Evolutionary conservation across 2,888 invertebrate genomes (phyloP), one percentile per base, ranked within the genome.

Genomic region (Eupelmus urozonus): DNA sequence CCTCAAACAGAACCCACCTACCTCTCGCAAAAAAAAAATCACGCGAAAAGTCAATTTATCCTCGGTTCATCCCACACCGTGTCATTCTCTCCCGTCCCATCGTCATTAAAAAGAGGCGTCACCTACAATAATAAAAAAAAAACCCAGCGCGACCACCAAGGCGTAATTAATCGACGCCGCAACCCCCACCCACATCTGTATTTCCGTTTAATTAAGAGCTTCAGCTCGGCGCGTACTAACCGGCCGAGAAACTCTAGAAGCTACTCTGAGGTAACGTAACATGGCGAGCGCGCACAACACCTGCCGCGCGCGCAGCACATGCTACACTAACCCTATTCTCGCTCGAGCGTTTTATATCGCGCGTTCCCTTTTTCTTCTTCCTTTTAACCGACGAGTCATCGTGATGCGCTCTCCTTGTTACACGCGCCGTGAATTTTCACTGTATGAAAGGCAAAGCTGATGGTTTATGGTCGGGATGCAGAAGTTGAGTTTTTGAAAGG

Each of bases 291-390:
- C 51, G 16, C 53, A 55, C 34, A 34, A 34, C 55, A 67, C 67
- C 53, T 65, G 55, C 63, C 53, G 13, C 40, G n/a, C 20, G 11
- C 1, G 4, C 55, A 16, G 42, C 70, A 59, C 29, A 70, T 49
- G 60, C 72, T 53, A 72, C 40, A 53, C 66, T 74, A 66, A 66
- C 74, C 74, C 74, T 66, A 51, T 74, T 74, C 59, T 34, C 34
- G 3, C 45, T 11, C 53, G 20, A 0, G 1, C 34, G 3, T 49
- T 20, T 65, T 49, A 9, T 23, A 20, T 34, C n/a, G 9, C 49
- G 16, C 23, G 11, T 42, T 63, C 23, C 23, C 16, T 63, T 16
- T 42, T 29, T 42, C 55, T 20, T n/a, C 13, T 20, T 40, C 20
- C 20, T 34, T 34, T 5, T 34, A 34, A 34, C 34, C 9, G 34